phyloP scores from a whole-genome alignment of 2,888 invertebrate species.

The Stenodema calcarata region DNA sequence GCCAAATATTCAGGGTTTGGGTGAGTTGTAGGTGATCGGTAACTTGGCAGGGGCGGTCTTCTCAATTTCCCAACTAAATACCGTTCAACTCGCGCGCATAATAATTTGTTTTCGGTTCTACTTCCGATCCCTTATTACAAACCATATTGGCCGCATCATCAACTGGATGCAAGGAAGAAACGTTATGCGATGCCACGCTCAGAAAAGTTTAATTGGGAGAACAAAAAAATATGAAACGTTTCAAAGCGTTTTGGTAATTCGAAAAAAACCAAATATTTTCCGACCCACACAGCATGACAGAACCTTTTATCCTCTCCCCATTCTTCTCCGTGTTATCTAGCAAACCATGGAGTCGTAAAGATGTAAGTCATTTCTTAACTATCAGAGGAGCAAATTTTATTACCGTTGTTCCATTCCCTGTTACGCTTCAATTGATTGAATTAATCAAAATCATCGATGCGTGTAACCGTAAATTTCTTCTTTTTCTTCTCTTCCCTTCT shows the following conservation, averaged over 20 bases:
- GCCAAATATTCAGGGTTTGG: too few species aligned
- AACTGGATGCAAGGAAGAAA: too few species aligned
- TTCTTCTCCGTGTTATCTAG: conserved; percentile 23
- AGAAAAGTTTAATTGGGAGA: too few species aligned
- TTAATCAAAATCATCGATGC: conserved; percentile 18
- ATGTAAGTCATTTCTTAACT: conserved; percentile 18
- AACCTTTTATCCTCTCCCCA: background rate
- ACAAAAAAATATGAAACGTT: background rate
- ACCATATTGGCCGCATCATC: too few species aligned
- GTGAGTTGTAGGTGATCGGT: too few species aligned
- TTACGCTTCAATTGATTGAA: conserved; percentile 36
- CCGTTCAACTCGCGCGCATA: too few species aligned
- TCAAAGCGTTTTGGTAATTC: background rate
- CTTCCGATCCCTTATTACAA: too few species aligned
- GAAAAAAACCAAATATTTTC: background rate
- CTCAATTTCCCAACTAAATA: too few species aligned
- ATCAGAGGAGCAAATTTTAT: conserved; percentile 16
- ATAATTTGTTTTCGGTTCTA: too few species aligned
- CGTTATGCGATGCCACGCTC: too few species aligned
- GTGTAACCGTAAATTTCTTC: background rate
- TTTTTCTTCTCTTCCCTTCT: background rate
- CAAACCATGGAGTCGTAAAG: conserved; percentile 10
- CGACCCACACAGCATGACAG: background rate
- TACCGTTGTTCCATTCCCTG: conserved; percentile 6
- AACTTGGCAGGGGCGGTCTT: too few species aligned